Base-by-base conservation (phyloP, 2,113 vertebrate species). In the Centropus unirufus region DNA sequence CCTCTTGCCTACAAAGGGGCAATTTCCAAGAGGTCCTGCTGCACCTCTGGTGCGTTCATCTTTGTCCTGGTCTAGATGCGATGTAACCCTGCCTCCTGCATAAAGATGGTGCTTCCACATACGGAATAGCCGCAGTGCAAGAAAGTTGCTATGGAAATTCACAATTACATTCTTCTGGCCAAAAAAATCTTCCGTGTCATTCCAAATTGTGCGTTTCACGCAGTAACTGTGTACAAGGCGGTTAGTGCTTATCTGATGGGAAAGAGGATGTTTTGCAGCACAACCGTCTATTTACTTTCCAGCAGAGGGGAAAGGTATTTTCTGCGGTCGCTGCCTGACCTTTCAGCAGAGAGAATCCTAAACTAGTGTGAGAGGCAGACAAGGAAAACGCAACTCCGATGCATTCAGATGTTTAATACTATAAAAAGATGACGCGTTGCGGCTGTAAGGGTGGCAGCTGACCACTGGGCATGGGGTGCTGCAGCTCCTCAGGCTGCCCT, bases 91-190 rank as follows among this genome's bases (percentile, higher is more conserved):
- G 24, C 17, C 40, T 90, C 19, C 79, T 93, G 49, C 92, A 94
- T 91, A 91, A 91, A 89, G 68, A 68, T 24, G 78, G 78, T 88
- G 44, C 69, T 89, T 94, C 84, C 86, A 90, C 75, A 49, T 22
- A 42, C 22, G 40, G 54, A 90, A 82, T 20, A 74, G 32, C n/a
- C 58, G 95, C 72, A 81, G 66, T 93, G 49, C 29, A 83, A 75
- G 75, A 86, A 89, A 67, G 54, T 72, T 87, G 58, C 69, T 89
- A 52, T 72, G 87, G 59, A 94, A 89, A 96, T 95, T 47, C 54
- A 69, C 91, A 57, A 57, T 62, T 88, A 63, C 24, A 39, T 57
- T 92, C 85, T 94, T 78, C 62, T 90, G 59, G 3, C 30, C 78
- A 59, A 75, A 87, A 82, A 40, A 40, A 0, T 10, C 42, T 87